These are phyloP conservation scores for Parus major DNA, from an alignment of 2,113 vertebrate genomes.

Conservation along the genomic window DNA sequence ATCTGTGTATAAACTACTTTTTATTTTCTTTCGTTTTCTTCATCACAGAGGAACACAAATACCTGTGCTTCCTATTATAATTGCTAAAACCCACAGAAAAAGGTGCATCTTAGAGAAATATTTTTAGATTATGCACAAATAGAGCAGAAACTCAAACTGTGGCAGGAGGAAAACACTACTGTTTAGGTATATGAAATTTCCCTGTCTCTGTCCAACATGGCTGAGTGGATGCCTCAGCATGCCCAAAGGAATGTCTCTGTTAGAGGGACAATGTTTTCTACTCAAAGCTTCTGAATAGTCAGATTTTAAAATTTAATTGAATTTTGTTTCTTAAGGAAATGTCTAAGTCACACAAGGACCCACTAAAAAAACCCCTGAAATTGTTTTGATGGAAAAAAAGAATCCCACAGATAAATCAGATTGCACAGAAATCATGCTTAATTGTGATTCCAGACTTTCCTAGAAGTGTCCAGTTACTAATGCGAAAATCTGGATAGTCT, in stretches of 20 bases:
- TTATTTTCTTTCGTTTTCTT: not conserved
- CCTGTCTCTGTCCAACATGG: not conserved
- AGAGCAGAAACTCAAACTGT: not conserved
- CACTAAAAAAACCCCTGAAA: not conserved
- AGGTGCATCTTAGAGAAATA: not conserved
- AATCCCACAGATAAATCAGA: not conserved
- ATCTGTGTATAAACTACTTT: not conserved
- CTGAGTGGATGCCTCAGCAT: not conserved
- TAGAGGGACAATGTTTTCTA: constrained; percentile 8
- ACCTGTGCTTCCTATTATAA: not conserved
- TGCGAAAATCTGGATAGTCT: not conserved
- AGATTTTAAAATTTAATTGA: constrained; percentile 21
- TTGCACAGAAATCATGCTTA: not conserved
- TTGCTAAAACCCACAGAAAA: not conserved
- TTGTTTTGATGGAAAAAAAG: not conserved
- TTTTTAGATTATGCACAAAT: not conserved
- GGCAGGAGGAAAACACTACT: not conserved
- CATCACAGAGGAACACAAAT: not conserved
- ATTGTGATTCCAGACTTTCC: not conserved
- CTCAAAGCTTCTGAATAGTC: constrained; percentile 16
- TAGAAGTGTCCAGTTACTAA: not conserved
- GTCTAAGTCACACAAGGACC: not conserved
- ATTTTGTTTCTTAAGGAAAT: not conserved
- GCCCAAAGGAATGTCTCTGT: not conserved
- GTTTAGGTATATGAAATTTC: not conserved